These are phyloP conservation scores for Ceratosolen solmsi DNA, from an alignment of 1,140 invertebrate genomes.

Conservation along the genomic window DNA sequence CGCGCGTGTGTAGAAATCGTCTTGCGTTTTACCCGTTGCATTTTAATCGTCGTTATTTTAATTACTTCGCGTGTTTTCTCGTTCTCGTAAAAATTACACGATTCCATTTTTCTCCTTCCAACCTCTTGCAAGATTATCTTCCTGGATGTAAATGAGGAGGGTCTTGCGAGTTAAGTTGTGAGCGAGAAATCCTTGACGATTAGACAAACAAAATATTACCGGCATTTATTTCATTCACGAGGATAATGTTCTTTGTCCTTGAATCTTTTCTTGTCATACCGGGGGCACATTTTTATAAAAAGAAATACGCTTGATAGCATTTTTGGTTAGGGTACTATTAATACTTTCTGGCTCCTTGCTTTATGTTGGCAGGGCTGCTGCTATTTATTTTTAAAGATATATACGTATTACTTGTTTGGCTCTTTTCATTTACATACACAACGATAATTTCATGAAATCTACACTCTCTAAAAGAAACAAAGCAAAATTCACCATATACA, in stretches of 20 bases:
- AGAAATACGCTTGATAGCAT: too few relatives aligned
- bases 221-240: background rate
- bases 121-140: background rate
- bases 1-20: too few relatives aligned
- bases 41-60: too few relatives aligned
- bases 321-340: too few relatives aligned
- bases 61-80: background rate
- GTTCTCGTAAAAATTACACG: background rate
- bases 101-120: background rate
- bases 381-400: too few relatives aligned
- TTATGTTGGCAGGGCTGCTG: background rate
- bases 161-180: background rate
- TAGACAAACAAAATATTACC: slow-evolving; percentile 31
- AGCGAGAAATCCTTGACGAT: slow-evolving; percentile 24
- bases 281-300: too few relatives aligned
- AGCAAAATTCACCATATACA: too few relatives aligned
- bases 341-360: background rate
- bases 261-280: background rate
- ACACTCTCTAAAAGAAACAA: too few relatives aligned
- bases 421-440: background rate
- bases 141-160: slow-evolving; percentile 1
- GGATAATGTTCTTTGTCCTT: background rate
- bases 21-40: too few relatives aligned
- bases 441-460: background rate
- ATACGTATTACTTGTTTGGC: background rate